Percentiles rank a stretch among this genome's conserved stretches.
phyloP scores from a whole-genome alignment of 1,140 invertebrate species.

The Euglossa dilemma region DNA sequence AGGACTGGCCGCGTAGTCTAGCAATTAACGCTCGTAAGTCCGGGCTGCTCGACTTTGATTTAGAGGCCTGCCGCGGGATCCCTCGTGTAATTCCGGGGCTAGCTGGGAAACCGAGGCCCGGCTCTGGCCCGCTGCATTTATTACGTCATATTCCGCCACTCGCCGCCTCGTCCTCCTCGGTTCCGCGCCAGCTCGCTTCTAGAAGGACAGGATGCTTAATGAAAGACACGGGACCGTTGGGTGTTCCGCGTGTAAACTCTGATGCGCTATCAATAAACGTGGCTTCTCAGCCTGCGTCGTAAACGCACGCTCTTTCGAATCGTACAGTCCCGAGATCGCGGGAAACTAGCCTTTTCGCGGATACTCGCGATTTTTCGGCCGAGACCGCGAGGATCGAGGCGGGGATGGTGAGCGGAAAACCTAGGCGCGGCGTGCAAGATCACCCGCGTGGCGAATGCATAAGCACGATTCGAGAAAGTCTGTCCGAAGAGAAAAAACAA shows the following conservation, averaged over 20 bases:
- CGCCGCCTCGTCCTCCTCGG: background rate
- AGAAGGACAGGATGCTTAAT: background rate
- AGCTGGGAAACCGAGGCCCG: background rate
- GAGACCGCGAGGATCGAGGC: too few species aligned
- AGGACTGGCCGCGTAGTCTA: slow-evolving; percentile 26
- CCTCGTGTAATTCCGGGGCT: slow-evolving; percentile 1
- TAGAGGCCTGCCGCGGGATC: slow-evolving; percentile 13
- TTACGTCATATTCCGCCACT: slow-evolving; percentile 18
- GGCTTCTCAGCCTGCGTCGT: background rate
- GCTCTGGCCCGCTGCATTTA: background rate
- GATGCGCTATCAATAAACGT: slow-evolving; percentile 9
- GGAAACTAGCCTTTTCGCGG: too few species aligned
- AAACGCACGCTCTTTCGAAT: too few species aligned
- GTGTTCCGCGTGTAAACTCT: background rate
- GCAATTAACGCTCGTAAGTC: slow-evolving; percentile 51
- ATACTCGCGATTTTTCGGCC: too few species aligned
- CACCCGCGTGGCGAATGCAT: too few species aligned
- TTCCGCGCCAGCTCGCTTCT: background rate
- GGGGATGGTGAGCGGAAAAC: too few species aligned
- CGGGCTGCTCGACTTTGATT: slow-evolving; percentile 23
- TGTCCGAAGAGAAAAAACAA: background rate
- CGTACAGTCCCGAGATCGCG: too few species aligned
- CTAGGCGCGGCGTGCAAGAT: too few species aligned
- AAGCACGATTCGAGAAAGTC: background rate
- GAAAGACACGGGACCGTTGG: background rate